Evolutionary conservation across 2,113 vertebrate genomes (phyloP), one percentile per base, ranked within the genome.

Genomic region (Jaculus jaculus): DNA sequence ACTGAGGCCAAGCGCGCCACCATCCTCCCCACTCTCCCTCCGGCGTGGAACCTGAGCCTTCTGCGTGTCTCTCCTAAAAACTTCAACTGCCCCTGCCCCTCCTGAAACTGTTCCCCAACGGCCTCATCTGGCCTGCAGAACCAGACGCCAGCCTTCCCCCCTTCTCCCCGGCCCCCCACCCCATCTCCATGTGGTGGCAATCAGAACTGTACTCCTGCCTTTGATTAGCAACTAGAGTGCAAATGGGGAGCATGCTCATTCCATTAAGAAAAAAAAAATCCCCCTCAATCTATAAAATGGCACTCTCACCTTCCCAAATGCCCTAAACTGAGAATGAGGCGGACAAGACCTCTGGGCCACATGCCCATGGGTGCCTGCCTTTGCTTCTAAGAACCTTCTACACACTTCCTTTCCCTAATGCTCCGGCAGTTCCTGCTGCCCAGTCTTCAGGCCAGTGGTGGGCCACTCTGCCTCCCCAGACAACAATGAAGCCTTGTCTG

Each of bases 211-310:
- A 90, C 0, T 5, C 63, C 96, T 96, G 96, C 54, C 82, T 96
- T 95, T 96, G 93, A 94, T 97, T 96, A 96, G 93, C 72, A 73
- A 15, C 83, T 80, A 89, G 90, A 89, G 69, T 88, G 65, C 90
- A 37, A 69, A 73, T 0, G 42, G 54, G 47, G 37, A 82, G 84
- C 96, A 93, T 63, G 65, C 88, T 75, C 90, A 54, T 87, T 93
- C 72, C 92, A 95, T 93, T 94, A 95, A 93, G 90, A 92, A 89
- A 60, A 60, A 88, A 58, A 54, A 63, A 42, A 71, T 73, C 12
- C 12, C 80, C 58, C 68, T 78, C n/a, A 81, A 94, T 83, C 85
- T 91, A 73, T 92, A 95, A 95, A 95, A 73, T 65, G 77, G 37
- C 81, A 93, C n/a, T 54, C 87, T 96, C 80, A 83, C 39, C 86